Base-by-base conservation (phyloP, 2,888 invertebrate genomes). In the Scelioninae gen. 2 region DNA sequence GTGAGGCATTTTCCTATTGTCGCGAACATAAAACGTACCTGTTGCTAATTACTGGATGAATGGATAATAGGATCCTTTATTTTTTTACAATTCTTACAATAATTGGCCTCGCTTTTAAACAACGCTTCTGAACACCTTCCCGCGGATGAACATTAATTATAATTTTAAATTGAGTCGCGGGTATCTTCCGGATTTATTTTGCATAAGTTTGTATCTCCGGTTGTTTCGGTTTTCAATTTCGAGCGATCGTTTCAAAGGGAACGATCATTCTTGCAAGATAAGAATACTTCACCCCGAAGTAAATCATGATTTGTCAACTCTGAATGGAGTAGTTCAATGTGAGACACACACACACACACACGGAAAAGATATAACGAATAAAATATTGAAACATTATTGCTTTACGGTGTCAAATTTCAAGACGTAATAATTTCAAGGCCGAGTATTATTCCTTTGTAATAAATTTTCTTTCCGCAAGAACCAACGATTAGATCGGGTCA, bases 11-110 rank as follows among this genome's bases (percentile, higher is more conserved):
- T 50, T 11, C 15, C 18, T 10, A 55, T 53, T 64, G 45, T 37
- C 33, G 16, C 3, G 18, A 18, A 11, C 19, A 67, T 41, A 67
- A 57, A 67, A 67, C 33, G 28, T 67, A 57, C 41, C 48, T 57
- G 57, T 57, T 57, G 57, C 57, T 67, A 57, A 57, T 57, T 57
- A 50, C 41, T 9, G 16, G 41, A 48, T 37, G 35, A 60, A 25
- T 28, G 37, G 10, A 13, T 37, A 60, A 60, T 48, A 13, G 35
- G 9, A 5, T 25, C 28, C n/a, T 28, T 39, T 28, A 28, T 11
- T 25, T 16, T 39, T 11, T 43, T 43, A 16, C 15, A 35, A 45
- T 45, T 18, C 43, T 16, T n/a, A 6, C 31, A 5, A 31, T 43
- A 18, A 41, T 33, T 33, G 25, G 19, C 33, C 45, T 35, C 6